These are phyloP conservation scores for Polydesmus complanatus DNA, from an alignment of 2,888 invertebrate species.

Conservation along the genomic window DNA sequence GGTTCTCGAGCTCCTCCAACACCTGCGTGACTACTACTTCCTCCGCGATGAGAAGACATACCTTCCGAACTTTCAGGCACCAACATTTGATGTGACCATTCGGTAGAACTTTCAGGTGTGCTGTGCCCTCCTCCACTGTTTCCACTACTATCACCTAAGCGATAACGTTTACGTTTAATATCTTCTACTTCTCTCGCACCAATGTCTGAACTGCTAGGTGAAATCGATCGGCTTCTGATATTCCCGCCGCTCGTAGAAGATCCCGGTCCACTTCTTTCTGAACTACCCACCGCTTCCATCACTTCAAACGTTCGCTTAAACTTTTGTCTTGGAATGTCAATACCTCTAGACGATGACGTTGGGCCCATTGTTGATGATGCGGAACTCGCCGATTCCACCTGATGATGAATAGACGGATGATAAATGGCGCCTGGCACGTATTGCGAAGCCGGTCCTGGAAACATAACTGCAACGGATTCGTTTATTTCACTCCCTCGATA, in stretches of 20 bases:
- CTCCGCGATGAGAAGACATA: background rate
- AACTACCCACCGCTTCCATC: conserved; percentile 16
- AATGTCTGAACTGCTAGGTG: conserved; percentile 20
- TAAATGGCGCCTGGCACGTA: conserved; percentile 14
- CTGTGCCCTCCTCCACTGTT: conserved; percentile 12
- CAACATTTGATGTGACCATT: conserved; percentile 17
- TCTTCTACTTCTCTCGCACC: conserved; percentile 15
- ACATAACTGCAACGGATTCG: background rate
- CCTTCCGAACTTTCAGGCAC: conserved; percentile 20
- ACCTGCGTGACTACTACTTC: conserved; percentile 10
- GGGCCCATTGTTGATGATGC: background rate
- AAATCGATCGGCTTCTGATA: conserved; percentile 14
- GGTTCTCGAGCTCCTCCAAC: conserved; percentile 13
- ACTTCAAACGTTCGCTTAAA: conserved; percentile 13
- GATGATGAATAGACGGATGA: conserved; percentile 6
- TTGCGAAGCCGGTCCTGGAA: conserved; percentile 10
- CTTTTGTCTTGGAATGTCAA: background rate
- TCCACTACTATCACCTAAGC: background rate
- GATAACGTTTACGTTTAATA: background rate
- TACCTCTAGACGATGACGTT: background rate
- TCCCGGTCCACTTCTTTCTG: conserved; percentile 7
- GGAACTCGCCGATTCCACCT: background rate
- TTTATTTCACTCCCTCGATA: background rate
- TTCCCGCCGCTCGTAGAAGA: background rate
- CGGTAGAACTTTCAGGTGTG: conserved; percentile 22